A percentile compares a stretch with the other conserved stretches of the same genome.
These are phyloP conservation scores for Leguminivora glycinivorella DNA, from an alignment of 1,140 invertebrate species.

Conservation along the genomic window DNA sequence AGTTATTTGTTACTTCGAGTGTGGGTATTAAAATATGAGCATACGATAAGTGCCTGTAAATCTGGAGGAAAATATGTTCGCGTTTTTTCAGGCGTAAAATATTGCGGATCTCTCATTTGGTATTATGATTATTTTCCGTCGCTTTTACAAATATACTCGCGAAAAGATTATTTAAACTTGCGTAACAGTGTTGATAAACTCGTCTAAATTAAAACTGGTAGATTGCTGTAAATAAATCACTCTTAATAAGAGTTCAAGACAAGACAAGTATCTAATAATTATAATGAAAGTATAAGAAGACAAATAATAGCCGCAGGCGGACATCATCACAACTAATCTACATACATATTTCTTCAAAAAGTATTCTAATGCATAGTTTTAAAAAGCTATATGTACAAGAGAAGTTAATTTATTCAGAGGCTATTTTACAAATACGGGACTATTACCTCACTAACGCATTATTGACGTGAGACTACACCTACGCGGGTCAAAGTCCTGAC, in stretches of 20 bases:
- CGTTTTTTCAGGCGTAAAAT: too few species aligned
- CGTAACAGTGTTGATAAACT: too few species aligned
- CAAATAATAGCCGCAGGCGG: not conserved
- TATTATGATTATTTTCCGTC: too few species aligned
- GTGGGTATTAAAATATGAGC: too few species aligned
- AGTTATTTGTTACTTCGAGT: not conserved
- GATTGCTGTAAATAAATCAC: too few species aligned
- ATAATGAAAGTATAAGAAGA: not conserved
- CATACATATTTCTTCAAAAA: not conserved
- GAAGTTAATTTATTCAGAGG: not conserved
- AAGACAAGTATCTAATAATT: not conserved
- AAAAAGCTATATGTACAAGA: not conserved
- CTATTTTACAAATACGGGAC: not conserved
- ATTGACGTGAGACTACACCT: not conserved
- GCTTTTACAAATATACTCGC: too few species aligned
- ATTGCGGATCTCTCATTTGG: too few species aligned
- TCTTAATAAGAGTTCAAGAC: too few species aligned
- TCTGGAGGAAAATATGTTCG: too few species aligned
- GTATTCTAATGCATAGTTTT: not conserved
- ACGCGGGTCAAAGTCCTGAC: conserved; percentile 26
- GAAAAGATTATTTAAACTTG: too few species aligned
- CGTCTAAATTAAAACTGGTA: too few species aligned
- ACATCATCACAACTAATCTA: not conserved
- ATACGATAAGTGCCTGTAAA: too few species aligned
- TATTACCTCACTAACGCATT: conserved; percentile 19